Base-by-base conservation (phyloP, 2,797 vertebrate genomes). In the Coendou prehensilis region DNA sequence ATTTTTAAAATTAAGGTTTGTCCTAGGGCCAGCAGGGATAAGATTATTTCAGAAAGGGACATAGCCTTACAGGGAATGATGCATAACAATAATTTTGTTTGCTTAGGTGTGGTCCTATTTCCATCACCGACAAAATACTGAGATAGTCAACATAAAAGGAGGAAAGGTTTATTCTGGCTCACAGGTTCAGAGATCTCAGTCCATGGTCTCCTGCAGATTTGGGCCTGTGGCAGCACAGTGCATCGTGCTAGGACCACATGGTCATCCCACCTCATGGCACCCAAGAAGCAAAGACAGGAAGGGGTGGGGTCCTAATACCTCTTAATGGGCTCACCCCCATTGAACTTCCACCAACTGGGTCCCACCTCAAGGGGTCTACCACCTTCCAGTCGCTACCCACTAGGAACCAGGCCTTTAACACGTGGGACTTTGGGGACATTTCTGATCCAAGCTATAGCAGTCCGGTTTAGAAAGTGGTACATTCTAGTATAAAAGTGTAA, bases 401-500 rank as follows among this genome's bases (percentile, higher is more conserved):
- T 61, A 20, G n/a, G 11, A 17, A 20, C 7, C 50, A 52, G 17
- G 18, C 63, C 13, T 85, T 45, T 47, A 47, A 80, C 4, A 37
- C 4, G 11, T 52, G 50, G 30, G 33, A 4, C 26, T 61, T 52
- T 37, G 5, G 61, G 61, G n/a, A 2, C 61, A 71, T 71, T 87
- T 69, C 73, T 52, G 17, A 61, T 52, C 41, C 54, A 73, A 87
- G 23, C 8, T 61, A 57, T 1, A 81, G 41, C 33, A 52, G 17
- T 50, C 50, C 41, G 41, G 69, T 37, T 64, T 79, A 61, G 10
- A 87, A 18, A 47, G 81, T 59, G 88, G 47, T 61, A 69, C 56
- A 47, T 87, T 79, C 82, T 26, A 87, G 67, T 81, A 47, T 59
- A 73, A 95, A 93, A 57, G 30, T 78, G 10, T 93, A 22, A 28